Evolutionary conservation across 2,888 invertebrate genomes (phyloP), one percentile per base, ranked within the genome.

Genomic region (Protophormia terraenovae): DNA sequence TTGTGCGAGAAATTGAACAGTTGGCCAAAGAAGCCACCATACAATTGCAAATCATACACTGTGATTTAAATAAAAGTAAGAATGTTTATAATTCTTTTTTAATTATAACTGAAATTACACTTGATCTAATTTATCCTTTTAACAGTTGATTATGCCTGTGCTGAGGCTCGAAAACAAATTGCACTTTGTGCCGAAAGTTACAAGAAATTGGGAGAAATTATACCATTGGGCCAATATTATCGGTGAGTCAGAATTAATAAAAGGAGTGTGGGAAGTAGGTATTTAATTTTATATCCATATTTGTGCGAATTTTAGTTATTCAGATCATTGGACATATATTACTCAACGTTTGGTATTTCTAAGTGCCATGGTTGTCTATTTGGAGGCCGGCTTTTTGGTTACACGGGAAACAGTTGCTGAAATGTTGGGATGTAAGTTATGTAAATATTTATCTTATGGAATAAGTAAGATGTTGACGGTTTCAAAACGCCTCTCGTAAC

Each of bases 321-420:
- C 97, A 87, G 98, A 98, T 89, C 97, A 97, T 89, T 98, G 98
- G 98, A 94, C 96, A 47, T 96, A 94, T 90, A 95, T 96, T 84
- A 97, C 96, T 0, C 98, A 98, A 90, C 94, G 96, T 60, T 94
- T 97, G 87, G 95, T 96, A 80, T 98, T 96, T 91, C 93, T 97
- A 14, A 95, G 96, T 62, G 95, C 97, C 0, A 93, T 98, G 76
- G 95, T 96, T 8, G 94, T 96, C 67, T 98, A 97, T 93, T 93
- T 98, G 86, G 97, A 97, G 93, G 94, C 94, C 16, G 97, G 97
- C 0, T 93, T 95, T 88, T 93, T 98, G 62, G 95, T 96, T 0
- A 94, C 95, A 0, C 95, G 96, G 87, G 95, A 96, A 85, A 96
- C 96, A 0, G 95, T 96, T 0, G 97, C 97, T 0, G 94, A 95